Percentiles rank a stretch among this genome's conserved stretches.
These are phyloP conservation scores for Falco rusticolus DNA, from an alignment of 2,797 vertebrate species.

Conservation along the genomic window DNA sequence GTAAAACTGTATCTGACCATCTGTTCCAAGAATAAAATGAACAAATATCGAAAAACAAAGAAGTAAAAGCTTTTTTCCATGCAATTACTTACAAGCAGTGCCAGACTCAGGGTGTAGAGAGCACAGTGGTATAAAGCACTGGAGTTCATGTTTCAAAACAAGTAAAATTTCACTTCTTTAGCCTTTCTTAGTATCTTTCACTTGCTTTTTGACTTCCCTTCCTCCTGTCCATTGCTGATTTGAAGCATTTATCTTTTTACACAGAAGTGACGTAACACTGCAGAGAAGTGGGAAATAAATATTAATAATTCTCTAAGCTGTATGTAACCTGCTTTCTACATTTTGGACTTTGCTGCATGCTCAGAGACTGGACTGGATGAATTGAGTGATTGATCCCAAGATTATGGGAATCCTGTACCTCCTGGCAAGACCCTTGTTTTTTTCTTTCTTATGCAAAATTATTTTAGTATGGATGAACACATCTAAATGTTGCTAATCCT, in stretches of 20 bases:
- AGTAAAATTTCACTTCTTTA: neutral
- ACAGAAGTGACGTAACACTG: conserved; percentile 1
- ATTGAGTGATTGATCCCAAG: neutral
- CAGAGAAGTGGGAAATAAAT: conserved; percentile 10
- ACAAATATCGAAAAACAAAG: neutral
- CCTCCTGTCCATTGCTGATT: neutral
- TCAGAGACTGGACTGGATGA: neutral
- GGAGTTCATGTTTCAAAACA: conserved; percentile 17
- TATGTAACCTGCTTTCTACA: neutral
- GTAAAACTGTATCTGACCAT: neutral
- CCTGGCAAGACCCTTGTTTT: neutral
- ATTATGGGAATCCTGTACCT: neutral
- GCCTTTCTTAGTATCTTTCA: neutral
- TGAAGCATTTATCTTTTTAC: conserved; percentile 39
- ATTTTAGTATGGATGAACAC: neutral
- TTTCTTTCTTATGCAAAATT: neutral
- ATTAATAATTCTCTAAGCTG: conserved; percentile 12
- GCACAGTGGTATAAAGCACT: neutral
- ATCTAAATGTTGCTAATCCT: neutral
- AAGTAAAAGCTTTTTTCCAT: neutral
- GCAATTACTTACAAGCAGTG: conserved; percentile 61
- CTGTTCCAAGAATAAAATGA: neutral
- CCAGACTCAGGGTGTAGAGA: conserved; percentile 22
- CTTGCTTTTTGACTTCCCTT: neutral
- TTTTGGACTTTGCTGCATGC: neutral